These are phyloP conservation scores for Oscheius sp. DNA, from an alignment of 2,888 invertebrate species.

Conservation along the genomic window DNA sequence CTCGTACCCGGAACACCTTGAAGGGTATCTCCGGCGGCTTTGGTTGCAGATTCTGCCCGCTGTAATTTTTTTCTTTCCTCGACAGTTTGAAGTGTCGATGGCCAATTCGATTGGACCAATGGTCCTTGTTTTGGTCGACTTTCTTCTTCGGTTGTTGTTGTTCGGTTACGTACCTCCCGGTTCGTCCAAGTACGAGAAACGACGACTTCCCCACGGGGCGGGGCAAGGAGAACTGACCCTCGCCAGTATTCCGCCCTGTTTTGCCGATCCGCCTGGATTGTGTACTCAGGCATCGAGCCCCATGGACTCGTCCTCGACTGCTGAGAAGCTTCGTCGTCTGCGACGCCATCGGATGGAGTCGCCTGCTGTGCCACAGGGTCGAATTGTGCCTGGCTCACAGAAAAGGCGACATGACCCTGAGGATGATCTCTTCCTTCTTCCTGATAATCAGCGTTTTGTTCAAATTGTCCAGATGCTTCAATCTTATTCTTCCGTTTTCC, in stretches of 20 bases:
- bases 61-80: too few relatives aligned
- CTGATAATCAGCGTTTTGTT: background rate
- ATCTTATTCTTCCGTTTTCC: background rate
- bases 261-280: slow-evolving; percentile 3
- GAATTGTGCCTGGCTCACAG: slow-evolving; percentile 30
- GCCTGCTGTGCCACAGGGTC: slow-evolving; percentile 6
- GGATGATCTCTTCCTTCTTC: slow-evolving; percentile 14
- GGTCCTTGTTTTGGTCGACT: background rate
- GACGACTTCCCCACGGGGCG: slow-evolving; percentile 8
- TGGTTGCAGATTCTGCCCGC: too few relatives aligned
- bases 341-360: slow-evolving; percentile 16
- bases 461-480: background rate
- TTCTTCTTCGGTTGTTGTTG: background rate
- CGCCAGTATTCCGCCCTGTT: background rate
- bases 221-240: slow-evolving; percentile 20
- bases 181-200: background rate
- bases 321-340: slow-evolving; percentile 8
- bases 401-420: slow-evolving; percentile 28
- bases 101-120: too few relatives aligned
- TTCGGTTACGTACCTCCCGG: background rate
- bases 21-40: too few relatives aligned
- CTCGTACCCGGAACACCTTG: too few relatives aligned
- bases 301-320: slow-evolving; percentile 21
- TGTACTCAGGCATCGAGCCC: background rate
- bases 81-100: too few relatives aligned